These are phyloP conservation scores for Macrotis lagotis DNA, from an alignment of 2,113 vertebrate genomes.

Conservation along the genomic window DNA sequence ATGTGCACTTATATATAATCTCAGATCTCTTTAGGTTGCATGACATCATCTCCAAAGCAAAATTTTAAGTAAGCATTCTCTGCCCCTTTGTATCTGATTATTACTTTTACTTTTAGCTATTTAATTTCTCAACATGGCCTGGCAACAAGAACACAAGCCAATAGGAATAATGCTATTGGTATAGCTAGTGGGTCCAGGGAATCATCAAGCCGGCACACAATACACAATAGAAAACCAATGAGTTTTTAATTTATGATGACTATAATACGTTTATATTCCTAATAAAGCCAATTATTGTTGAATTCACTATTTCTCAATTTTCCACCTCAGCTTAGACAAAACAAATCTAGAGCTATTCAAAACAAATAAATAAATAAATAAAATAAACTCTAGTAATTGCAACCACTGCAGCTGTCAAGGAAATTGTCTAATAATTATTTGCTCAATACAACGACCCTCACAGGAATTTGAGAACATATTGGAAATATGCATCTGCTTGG, in stretches of 20 bases:
- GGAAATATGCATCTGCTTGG: background rate
- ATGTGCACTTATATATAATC: background rate
- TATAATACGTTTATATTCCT: constrained; percentile 63
- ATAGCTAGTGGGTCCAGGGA: constrained; percentile 47
- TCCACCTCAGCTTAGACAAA: constrained; percentile 74
- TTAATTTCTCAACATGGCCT: constrained; percentile 64
- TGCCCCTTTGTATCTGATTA: constrained; percentile 72
- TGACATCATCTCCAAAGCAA: constrained; percentile 70
- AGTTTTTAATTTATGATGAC: constrained; percentile 67
- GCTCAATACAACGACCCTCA: constrained; percentile 37
- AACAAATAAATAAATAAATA: constrained; percentile 52
- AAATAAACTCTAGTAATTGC: constrained; percentile 53
- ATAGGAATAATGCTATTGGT: constrained; percentile 57
- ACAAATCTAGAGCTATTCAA: constrained; percentile 69
- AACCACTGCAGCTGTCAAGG: constrained; percentile 61
- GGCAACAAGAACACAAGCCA: constrained; percentile 65
- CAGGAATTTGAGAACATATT: background rate
- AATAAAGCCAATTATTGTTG: constrained; percentile 74
- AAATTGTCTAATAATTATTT: constrained; percentile 62
- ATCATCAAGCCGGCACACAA: constrained; percentile 59
- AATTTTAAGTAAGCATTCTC: constrained; percentile 76
- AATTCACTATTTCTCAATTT: constrained; percentile 72
- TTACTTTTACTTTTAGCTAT: constrained; percentile 71
- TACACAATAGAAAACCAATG: constrained; percentile 65
- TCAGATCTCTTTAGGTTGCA: background rate